Base-by-base conservation (phyloP, 2,888 invertebrate species). In the Troides oblongomaculatus region DNA sequence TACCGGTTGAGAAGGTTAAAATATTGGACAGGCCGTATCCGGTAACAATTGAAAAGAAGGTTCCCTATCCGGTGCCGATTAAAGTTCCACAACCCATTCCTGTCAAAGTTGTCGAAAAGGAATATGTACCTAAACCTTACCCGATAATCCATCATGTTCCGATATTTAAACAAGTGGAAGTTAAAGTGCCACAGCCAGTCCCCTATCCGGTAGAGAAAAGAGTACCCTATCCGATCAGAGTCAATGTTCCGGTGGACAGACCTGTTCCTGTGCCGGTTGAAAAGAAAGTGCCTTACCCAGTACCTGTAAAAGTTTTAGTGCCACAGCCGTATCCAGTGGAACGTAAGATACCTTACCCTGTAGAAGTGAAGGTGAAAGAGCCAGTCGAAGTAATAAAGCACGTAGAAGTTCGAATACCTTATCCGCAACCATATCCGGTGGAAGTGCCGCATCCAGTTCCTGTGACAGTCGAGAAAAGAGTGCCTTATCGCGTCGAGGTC, bases 241-340 rank as follows among this genome's bases (percentile, higher is more conserved):
- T 92, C 21, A 84, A 84, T 21, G 79, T 78, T 36, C 77, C 81
- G 0, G 85, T 90, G 18, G 88, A 92, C 69, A 87, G 86, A 74
- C 90, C 81, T n/a, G 85, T 88, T 14, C 89, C 89, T 3, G 86
- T 88, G 12, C 87, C 83, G 2, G 86, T 93, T 0, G 94, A 94
- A 79, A 85, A 90, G 73, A 79, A 78, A 75, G 88, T 90, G 7
- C 88, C 87, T n/a, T 88, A 88, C 72, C 88, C 90, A 3, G 89
- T 91, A 1, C 90, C 91, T 1, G 87, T 89, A 36, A 90, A 83
- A 79, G 86, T 93, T 43, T 76, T 86, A 65, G 88, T 93, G 36
- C 93, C 93, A 5, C 88, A 90, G 73, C 91, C 92, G 4, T 90
- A 91, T 69, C 92, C 94, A 0, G 93, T 94, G 66, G 93, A 94